These are phyloP conservation scores for Lycaon pictus DNA, from an alignment of 2,113 vertebrate genomes.

Conservation along the genomic window DNA sequence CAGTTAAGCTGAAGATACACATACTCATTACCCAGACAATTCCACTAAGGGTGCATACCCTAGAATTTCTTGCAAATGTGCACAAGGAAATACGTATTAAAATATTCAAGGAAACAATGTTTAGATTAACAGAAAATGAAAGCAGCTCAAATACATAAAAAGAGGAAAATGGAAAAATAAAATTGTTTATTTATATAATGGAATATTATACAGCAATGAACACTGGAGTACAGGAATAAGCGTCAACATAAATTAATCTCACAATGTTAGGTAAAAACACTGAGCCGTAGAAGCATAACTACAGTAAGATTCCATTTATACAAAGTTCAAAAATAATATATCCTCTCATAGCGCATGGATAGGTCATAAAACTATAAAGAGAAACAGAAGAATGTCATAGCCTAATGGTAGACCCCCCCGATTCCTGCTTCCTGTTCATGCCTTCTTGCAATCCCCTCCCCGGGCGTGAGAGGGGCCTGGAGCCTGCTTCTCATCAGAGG, in stretches of 20 bases:
- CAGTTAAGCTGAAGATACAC: not conserved
- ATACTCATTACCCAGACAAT: not conserved
- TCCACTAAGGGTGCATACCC: not conserved
- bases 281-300: not conserved
- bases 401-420: not conserved
- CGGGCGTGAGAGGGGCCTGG: not conserved
- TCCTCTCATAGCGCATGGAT: not conserved
- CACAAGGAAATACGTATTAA: not conserved
- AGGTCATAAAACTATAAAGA: not conserved
- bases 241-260: not conserved
- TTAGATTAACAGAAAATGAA: conserved; percentile 5
- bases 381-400: not conserved
- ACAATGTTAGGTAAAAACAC: not conserved
- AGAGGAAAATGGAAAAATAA: not conserved
- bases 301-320: not conserved
- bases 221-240: not conserved
- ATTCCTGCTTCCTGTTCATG: not conserved
- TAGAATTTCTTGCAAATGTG: not conserved
- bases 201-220: not conserved
- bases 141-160: not conserved
- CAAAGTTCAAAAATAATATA: not conserved
- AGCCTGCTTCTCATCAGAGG: not conserved
- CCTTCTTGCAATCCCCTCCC: not conserved
- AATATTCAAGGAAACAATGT: not conserved
- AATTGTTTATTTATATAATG: not conserved